Base-by-base conservation (phyloP, 2,113 vertebrate genomes). In the Mesitornis unicolor region DNA sequence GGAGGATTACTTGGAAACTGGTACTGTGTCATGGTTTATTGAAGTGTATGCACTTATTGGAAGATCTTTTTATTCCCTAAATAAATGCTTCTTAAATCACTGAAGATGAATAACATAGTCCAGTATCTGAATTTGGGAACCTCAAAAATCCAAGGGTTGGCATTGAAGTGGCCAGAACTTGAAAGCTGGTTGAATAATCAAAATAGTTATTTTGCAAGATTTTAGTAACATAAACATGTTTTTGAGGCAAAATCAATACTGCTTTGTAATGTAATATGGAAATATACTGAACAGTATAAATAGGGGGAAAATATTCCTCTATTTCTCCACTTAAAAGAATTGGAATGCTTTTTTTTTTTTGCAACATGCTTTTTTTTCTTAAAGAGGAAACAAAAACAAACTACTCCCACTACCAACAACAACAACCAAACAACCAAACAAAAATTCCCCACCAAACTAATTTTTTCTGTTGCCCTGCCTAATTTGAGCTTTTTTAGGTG, bases 1-100 rank as follows among this genome's bases (percentile, higher is more conserved):
- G 22, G 38, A 77, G 5, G 10, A 3, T 3, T 63, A 31, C 45
- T 4, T 45, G 38, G 19, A 93, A 59, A 36, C 9, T 25, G 9
- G 8, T 47, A 26, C 12, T 67, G 2, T 65, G 16, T 11, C 56
- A 13, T 4, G 6, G 56, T 90, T 69, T 90, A 20, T 5, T 51
- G 9, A 22, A 18, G 9, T 35, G 7, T 35, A 7, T 15, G 6
- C 1, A 2, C 4, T 42, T 21, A 24, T 9, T 1, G 48, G 70
- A 51, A 33, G 10, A 64, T 28, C 11, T 1, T 21, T 2, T 9
- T 45, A 11, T 48, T 24, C 43, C 59, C 20, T 50, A 22, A 51
- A 29, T 26, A 68, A 71, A 43, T 0, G 7, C 24, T 4, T 56
- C 5, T 61, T 33, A 16, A 51, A 2, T 45, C 4, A 15, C 15